Percentiles rank a stretch among this genome's conserved stretches.
Evolutionary conservation across 2,113 vertebrate species (phyloP).

Genomic region (Orthonyx spaldingii): DNA sequence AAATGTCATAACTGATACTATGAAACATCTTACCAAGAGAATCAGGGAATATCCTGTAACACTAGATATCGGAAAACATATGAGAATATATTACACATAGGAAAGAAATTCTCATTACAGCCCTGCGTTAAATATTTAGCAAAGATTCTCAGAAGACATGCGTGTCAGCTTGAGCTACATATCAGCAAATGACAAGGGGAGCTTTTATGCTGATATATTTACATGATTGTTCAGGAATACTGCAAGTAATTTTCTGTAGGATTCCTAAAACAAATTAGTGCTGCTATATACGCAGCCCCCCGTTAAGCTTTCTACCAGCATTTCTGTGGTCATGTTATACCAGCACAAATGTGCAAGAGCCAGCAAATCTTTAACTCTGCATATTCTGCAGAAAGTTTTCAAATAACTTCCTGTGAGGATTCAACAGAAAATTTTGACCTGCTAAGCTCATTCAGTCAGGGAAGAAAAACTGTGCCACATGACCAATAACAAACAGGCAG

Average conservation of each 20-base stretch:
- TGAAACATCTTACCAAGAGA: background rate
- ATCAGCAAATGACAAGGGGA: background rate
- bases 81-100: background rate
- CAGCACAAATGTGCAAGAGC: background rate
- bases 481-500: background rate
- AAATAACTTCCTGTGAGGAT: background rate
- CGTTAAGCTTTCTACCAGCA: background rate
- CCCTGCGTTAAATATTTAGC: background rate
- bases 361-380: background rate
- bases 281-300: background rate
- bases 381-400: conserved; percentile 3
- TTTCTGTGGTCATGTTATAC: background rate
- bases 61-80: background rate
- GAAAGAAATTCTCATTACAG: background rate
- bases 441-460: background rate
- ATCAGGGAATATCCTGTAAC: background rate
- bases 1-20: background rate
- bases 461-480: background rate
- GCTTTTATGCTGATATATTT: background rate
- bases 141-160: background rate
- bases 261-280: background rate
- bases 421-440: background rate
- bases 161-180: background rate
- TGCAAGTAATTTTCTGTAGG: background rate
- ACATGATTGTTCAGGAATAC: background rate